Evolutionary conservation across 1,140 invertebrate species (phyloP), one percentile per base, ranked within the genome.

Genomic region (Lepeophtheirus salmonis): DNA sequence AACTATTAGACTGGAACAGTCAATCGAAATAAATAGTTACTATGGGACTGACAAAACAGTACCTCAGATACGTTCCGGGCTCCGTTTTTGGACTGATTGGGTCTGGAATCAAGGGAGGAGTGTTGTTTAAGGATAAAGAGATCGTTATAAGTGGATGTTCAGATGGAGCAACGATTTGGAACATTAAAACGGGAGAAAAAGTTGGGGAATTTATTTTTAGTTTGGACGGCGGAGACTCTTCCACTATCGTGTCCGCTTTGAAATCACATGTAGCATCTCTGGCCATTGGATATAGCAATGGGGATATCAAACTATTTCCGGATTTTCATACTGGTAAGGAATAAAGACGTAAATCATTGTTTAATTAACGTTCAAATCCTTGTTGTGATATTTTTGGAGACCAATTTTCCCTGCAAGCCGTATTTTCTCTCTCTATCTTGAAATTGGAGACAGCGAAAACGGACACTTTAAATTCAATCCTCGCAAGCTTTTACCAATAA

Each of bases 11-110:
- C 50, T 13, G n/a, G n/a, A n/a, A n/a, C n/a, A n/a, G n/a, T n/a
- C n/a, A n/a, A n/a, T 18, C 18, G 12, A 18, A 12, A 18, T 13
- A 52, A 18, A 10, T 63, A 49, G 50, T 55, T 3, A 74, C 67
- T 65, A 97, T 97, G 92, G 90, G 89, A 63, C 72, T 97, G 64
- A 97, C 92, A 18, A 95, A 94, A 70, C 87, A 98, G 74, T 97
- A 97, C 79, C 76, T 96, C 58, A 80, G 88, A 52, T 97, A 89
- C 72, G 77, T 78, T 12, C 79, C 83, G 13, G 80, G 80, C 54
- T 80, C 83, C 26, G 82, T 80, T 66, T 88, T 89, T 72, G 92
- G 91, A 69, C 78, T 95, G 50, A 83, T 96, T 63, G 79, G 80
- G 2, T 88, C 83, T 72, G 70, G 77, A 17, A 79, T 80, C 60